Conservation (phyloP, 1,140 invertebrate species). For the Dendroctonus valens region DNA sequence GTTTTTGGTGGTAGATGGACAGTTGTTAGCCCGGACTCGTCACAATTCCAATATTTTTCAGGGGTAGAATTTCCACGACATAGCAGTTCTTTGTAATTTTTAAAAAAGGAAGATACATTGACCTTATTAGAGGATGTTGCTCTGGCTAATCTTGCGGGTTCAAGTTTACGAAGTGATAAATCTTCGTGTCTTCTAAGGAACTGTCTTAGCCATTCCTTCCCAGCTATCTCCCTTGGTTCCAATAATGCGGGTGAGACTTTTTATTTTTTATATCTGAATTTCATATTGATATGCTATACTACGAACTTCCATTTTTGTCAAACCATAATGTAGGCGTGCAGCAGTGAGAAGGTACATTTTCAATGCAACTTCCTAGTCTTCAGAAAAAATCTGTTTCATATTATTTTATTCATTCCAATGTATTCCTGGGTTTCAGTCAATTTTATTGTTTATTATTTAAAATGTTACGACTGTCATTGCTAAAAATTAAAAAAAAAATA, state of each 20-base stretch:
- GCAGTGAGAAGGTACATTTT: slow-evolving; percentile 19
- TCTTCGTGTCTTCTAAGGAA: slow-evolving; percentile 26
- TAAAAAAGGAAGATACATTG: slow-evolving; percentile 50
- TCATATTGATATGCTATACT: slow-evolving; percentile 39
- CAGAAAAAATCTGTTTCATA: slow-evolving; percentile 14
- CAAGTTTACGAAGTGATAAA: slow-evolving; percentile 34
- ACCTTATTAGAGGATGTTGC: slow-evolving; percentile 45
- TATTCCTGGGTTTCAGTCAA: too few relatives aligned
- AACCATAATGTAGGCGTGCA: slow-evolving; percentile 42
- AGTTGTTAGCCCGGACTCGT: slow-evolving; percentile 55
- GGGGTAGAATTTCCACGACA: slow-evolving; percentile 44
- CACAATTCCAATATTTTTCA: slow-evolving; percentile 48
- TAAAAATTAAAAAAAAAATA: too few relatives aligned
- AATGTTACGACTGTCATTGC: too few relatives aligned
- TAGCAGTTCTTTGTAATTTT: slow-evolving; percentile 45
- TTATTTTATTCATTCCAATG: too few relatives aligned
- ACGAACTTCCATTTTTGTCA: slow-evolving; percentile 37
- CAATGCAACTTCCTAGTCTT: slow-evolving; percentile 18
- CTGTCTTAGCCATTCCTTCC: slow-evolving; percentile 35
- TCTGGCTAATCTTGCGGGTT: slow-evolving; percentile 29
- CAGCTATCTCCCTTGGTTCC: slow-evolving; percentile 45
- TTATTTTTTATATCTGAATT: slow-evolving; percentile 38
- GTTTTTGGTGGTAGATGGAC: slow-evolving; percentile 49
- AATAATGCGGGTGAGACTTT: slow-evolving; percentile 39
- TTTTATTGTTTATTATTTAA: too few relatives aligned